Conservation (phyloP, 1,140 invertebrate genomes). For the Akabosia matsudoensis region DNA sequence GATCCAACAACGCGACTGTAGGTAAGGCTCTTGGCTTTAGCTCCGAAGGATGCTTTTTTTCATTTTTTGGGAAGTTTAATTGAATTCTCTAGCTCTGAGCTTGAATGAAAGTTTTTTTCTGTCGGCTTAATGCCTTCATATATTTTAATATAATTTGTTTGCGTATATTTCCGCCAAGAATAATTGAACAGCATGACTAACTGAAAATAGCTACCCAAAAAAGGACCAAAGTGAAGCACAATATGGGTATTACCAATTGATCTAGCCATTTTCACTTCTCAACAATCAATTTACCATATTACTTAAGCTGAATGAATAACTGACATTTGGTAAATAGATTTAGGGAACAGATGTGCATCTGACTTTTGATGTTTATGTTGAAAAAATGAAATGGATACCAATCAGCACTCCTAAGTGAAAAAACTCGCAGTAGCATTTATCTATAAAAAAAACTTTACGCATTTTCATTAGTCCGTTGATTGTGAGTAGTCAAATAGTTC, state of each 20-base stretch:
- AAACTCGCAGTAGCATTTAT: too few species aligned
- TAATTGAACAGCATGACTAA: background rate
- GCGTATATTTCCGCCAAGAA: too few species aligned
- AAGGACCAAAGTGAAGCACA: background rate
- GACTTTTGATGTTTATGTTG: slow-evolving; percentile 8
- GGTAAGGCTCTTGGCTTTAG: too few species aligned
- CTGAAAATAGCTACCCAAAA: too few species aligned
- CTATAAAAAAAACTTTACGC: too few species aligned
- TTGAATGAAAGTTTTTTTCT: background rate
- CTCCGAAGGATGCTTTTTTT: too few species aligned
- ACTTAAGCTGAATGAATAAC: background rate
- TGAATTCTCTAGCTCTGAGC: background rate
- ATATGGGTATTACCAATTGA: background rate
- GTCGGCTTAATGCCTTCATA: too few species aligned
- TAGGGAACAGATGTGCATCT: background rate
- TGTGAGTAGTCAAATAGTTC: too few species aligned
- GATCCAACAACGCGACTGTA: background rate
- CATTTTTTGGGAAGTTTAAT: background rate
- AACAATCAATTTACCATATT: slow-evolving; percentile 1
- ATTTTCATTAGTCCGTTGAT: too few species aligned
- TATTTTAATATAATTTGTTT: too few species aligned
- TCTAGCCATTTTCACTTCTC: slow-evolving; percentile 10
- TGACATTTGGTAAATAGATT: slow-evolving; percentile 16
- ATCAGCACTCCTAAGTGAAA: too few species aligned
- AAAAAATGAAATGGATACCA: background rate